Conservation (phyloP, 2,113 vertebrate genomes). For the Aviceda subcristata region DNA sequence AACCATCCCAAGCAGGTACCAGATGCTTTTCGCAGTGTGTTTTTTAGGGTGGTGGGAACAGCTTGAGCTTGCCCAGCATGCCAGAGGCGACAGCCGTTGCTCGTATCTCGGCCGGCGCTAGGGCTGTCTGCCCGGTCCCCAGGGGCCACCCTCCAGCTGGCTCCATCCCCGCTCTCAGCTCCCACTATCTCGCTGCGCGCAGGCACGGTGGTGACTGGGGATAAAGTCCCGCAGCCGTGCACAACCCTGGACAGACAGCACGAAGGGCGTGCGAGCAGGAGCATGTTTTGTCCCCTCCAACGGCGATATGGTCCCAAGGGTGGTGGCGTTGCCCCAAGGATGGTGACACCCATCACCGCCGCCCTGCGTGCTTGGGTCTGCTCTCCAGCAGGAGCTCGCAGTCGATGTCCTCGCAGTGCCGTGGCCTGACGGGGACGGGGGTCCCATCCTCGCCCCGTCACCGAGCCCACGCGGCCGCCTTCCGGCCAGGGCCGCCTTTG, state of each 20-base stretch:
- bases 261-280: not conserved
- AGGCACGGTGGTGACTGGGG: not conserved
- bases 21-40: not conserved
- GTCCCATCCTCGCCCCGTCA: accelerated
- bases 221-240: not conserved
- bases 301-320: accelerated
- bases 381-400: not conserved
- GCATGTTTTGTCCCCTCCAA: not conserved
- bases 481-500: not conserved
- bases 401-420: accelerated
- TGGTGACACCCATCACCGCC: not conserved
- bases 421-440: not conserved
- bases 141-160: not conserved
- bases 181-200: not conserved
- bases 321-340: not conserved
- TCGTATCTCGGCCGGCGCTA: not conserved
- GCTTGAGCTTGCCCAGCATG: not conserved
- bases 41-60: not conserved
- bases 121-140: not conserved
- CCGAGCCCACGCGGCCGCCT: not conserved
- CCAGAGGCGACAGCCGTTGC: not conserved
- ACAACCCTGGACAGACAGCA: not conserved
- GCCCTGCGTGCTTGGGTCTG: not conserved
- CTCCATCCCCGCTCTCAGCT: not conserved
- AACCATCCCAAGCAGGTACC: accelerated